These are phyloP conservation scores for Calosoma granatense DNA, from an alignment of 1,140 invertebrate genomes.

Conservation along the genomic window DNA sequence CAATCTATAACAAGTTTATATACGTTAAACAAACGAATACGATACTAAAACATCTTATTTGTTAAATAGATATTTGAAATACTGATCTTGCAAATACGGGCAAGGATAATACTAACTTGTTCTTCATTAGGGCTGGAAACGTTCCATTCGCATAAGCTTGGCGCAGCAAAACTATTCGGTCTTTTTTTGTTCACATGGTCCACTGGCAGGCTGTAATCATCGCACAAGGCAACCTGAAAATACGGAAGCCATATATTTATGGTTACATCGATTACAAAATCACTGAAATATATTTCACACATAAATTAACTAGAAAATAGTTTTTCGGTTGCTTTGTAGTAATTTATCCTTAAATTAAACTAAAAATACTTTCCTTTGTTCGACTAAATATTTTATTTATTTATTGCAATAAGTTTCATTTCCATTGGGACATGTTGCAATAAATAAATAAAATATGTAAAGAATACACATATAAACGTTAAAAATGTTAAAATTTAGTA, in stretches of 20 bases:
- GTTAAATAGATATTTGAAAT: neutral
- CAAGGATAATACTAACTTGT: conserved; percentile 39
- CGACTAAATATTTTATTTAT: too few species aligned
- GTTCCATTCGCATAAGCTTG: conserved; percentile 44
- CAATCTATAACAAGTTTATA: conserved; percentile 47
- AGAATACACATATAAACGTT: too few species aligned
- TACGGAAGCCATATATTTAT: conserved; percentile 21
- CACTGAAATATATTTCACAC: neutral
- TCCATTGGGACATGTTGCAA: too few species aligned
- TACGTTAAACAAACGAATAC: too few species aligned
- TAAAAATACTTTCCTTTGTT: too few species aligned
- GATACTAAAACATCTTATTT: too few species aligned
- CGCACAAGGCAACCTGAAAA: conserved; percentile 64
- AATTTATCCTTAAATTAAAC: too few species aligned
- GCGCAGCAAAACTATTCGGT: conserved; percentile 46
- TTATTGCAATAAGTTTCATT: too few species aligned
- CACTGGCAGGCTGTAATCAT: conserved; percentile 68
- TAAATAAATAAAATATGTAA: too few species aligned
- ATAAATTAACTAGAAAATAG: neutral
- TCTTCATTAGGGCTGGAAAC: conserved; percentile 49
- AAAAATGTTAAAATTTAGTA: too few species aligned
- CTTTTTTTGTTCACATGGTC: conserved; percentile 61
- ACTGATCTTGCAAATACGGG: neutral
- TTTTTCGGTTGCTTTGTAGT: too few species aligned
- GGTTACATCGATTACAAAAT: neutral